Evolutionary conservation across 2,797 vertebrate species (phyloP).

Genomic region (Leuciscus waleckii): DNA sequence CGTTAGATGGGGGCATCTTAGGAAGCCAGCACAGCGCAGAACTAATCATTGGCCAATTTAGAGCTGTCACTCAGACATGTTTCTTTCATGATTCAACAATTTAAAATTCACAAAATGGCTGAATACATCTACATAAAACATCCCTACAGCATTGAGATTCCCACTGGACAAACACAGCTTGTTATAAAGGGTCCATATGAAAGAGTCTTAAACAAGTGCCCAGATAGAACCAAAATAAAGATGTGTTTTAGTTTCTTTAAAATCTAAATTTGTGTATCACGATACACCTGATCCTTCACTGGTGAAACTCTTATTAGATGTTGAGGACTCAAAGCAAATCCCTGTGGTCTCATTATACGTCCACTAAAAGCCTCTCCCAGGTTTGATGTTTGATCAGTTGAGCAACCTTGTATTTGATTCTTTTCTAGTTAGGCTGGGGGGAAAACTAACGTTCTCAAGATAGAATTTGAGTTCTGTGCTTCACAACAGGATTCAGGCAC

Average conservation of each 20-base stretch:
- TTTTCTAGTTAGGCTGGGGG: background rate
- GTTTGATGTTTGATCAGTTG: slow-evolving; percentile 15
- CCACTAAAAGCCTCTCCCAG: slow-evolving; percentile 9
- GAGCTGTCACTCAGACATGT: slow-evolving; percentile 24
- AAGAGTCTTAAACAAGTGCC: background rate
- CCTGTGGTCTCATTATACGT: background rate
- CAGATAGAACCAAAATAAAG: background rate
- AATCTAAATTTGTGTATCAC: background rate
- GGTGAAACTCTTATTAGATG: background rate
- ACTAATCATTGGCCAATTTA: slow-evolving; percentile 20
- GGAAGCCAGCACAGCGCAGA: background rate
- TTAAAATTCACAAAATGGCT: background rate
- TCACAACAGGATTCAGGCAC: background rate
- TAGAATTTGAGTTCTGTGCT: background rate
- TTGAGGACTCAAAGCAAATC: slow-evolving; percentile 17
- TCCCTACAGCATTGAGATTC: background rate
- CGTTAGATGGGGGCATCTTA: slow-evolving; percentile 2
- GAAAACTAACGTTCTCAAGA: background rate
- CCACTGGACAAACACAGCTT: background rate
- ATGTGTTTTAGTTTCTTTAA: slow-evolving; percentile 1
- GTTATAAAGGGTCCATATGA: background rate
- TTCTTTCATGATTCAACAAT: background rate
- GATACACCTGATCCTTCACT: slow-evolving; percentile 15
- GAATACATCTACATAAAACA: background rate
- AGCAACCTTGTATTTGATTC: background rate